Base-by-base conservation (phyloP, 2,113 vertebrate species). In the Ornithorhynchus anatinus region DNA sequence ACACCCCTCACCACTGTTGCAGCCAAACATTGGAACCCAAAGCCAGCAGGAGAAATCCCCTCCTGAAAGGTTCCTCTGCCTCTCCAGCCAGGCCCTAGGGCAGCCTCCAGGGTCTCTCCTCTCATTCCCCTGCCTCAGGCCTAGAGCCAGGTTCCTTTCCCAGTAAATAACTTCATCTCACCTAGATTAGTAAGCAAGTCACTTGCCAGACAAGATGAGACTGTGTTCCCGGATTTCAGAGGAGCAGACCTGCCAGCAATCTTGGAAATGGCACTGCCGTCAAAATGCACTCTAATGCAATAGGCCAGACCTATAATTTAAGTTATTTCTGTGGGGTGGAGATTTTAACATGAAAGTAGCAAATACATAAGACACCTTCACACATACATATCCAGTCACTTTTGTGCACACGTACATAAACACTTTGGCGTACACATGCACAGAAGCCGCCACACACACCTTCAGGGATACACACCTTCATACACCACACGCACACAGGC, bases 121-220 rank as follows among this genome's bases (percentile, higher is more conserved):
- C 47, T 14, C 25, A 10, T 13, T 25, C 13, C 47, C 25, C 25
- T 27, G 25, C 9, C 15, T 8, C 47, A 50, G 47, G 25, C 25
- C 6, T 48, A 11, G 19, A 19, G 10, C 42, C 29, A 27, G 38
- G 45, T 20, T 48, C 25, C 32, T n/a, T 59, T 4, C 12, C 22
- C 37, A 60, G 43, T 52, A 44, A 44, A 27, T 32, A 7, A 10
- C 16, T 36, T 31, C 5, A n/a, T 43, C 31, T 38, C 31, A 40
- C 25, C 35, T 66, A 31, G 40, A 51, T 82, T 40, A 23, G n/a
- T 42, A 51, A 72, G 53, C 57, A 47, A 64, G 69, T 13, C 16
- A 50, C 47, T 50, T 50, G 33, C 33, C 32, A 22, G 72, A 25
- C 33, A 20, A 25, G 25, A 39, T 38, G 39, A 60, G 44, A 6